A percentile compares a stretch with the other conserved stretches of the same genome.
Conservation (phyloP, 1,140 invertebrate species). For the Bombus breviceps region DNA sequence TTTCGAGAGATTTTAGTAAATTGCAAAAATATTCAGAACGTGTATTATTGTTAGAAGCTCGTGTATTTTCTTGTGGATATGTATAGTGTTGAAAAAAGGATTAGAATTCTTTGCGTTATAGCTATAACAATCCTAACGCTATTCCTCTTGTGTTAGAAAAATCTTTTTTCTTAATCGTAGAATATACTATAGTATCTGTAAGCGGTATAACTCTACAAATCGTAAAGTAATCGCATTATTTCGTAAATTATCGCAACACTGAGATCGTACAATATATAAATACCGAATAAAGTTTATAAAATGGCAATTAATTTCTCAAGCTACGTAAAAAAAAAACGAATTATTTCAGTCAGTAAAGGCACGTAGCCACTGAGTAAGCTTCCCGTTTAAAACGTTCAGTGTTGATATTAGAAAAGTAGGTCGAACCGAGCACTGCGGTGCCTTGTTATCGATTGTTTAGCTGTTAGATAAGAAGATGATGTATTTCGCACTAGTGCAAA, state of each 20-base stretch:
- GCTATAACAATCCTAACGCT: too few species aligned
- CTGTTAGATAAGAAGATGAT: slow-evolving; percentile 37
- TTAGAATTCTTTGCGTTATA: too few species aligned
- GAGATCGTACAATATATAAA: not conserved
- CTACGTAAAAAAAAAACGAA: not conserved
- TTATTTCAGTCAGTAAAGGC: not conserved
- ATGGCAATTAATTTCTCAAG: not conserved
- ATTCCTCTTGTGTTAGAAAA: not conserved
- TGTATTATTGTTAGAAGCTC: not conserved
- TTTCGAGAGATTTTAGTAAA: not conserved
- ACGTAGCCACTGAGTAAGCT: not conserved
- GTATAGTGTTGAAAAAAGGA: too few species aligned
- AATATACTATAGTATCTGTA: too few species aligned
- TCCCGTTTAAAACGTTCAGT: not conserved
- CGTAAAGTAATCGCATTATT: not conserved
- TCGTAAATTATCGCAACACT: not conserved
- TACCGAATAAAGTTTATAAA: too few species aligned
- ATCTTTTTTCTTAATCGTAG: not conserved
- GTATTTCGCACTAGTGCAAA: slow-evolving; percentile 1
- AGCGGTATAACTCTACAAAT: not conserved
- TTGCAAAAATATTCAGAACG: not conserved
- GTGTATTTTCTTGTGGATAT: too few species aligned
- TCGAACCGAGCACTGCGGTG: not conserved
- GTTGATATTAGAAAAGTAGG: slow-evolving; percentile 29
- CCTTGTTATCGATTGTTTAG: slow-evolving; percentile 38